Conservation (phyloP, 1,140 invertebrate species). For the Pachyrhynchus sulphureomaculatus region DNA sequence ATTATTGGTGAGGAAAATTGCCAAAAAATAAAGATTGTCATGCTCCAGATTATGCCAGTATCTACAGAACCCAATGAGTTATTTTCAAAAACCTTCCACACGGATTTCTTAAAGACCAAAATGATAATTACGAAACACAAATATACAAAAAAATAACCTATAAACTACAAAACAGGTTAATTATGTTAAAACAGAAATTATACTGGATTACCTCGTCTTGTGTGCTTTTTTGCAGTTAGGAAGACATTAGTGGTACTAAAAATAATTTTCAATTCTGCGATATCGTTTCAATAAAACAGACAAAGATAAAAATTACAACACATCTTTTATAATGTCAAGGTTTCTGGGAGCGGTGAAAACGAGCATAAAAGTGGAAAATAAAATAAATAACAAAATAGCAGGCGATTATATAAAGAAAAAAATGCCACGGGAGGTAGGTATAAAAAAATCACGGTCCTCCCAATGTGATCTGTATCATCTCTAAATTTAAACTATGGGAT, state of each 20-base stretch:
- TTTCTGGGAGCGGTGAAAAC: constrained; percentile 10
- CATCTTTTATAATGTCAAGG: constrained; percentile 5
- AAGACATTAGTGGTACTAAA: background rate
- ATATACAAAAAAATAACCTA: too few relatives aligned
- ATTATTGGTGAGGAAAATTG: too few relatives aligned
- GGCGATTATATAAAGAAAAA: background rate
- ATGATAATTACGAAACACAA: too few relatives aligned
- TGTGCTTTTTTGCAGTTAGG: background rate
- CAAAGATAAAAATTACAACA: background rate
- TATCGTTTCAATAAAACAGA: background rate
- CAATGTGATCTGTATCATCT: constrained; percentile 1
- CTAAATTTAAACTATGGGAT: constrained; percentile 12
- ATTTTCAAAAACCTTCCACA: too few relatives aligned
- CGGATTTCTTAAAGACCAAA: too few relatives aligned
- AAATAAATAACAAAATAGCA: background rate
- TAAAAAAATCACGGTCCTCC: background rate
- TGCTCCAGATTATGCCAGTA: too few relatives aligned
- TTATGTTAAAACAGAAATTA: background rate
- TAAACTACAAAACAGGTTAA: background rate
- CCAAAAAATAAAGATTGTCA: too few relatives aligned
- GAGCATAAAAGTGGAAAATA: background rate
- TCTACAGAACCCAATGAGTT: too few relatives aligned
- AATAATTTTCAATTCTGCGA: background rate
- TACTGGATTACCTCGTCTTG: constrained; percentile 3
- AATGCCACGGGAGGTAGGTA: background rate